Percentiles rank a stretch among this genome's conserved stretches.
Evolutionary conservation across 2,113 vertebrate species (phyloP).

Genomic region (Eonycteris spelaea): DNA sequence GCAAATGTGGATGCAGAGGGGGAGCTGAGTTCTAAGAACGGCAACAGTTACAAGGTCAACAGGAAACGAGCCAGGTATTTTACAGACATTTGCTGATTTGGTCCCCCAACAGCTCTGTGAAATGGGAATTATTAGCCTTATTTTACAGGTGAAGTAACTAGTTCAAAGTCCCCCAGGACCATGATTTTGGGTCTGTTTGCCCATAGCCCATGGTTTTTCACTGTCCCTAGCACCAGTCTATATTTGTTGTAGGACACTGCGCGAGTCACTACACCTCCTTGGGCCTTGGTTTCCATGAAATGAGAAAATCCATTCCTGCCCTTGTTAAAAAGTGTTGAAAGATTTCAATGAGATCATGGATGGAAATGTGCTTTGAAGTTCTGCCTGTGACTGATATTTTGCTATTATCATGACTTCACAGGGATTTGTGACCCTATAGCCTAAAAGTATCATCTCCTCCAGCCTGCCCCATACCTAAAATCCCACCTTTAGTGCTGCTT

Average conservation of each 20-base stretch:
- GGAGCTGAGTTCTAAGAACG: background rate
- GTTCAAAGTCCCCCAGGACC: background rate
- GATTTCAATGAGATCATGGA: background rate
- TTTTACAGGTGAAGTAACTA: background rate
- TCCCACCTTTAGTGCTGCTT: background rate
- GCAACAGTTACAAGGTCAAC: background rate
- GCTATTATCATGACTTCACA: background rate
- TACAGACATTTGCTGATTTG: background rate
- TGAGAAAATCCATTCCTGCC: background rate
- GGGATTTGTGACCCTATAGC: background rate
- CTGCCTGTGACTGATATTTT: background rate
- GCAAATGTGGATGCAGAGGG: background rate
- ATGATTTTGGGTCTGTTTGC: background rate
- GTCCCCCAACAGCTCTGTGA: background rate
- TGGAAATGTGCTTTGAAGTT: conserved; percentile 5
- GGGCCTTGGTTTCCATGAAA: background rate
- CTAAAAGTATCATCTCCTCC: background rate
- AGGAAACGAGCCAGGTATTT: background rate
- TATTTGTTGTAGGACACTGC: background rate
- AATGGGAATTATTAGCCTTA: background rate
- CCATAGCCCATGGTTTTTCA: background rate
- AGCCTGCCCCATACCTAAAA: background rate
- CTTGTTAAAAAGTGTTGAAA: background rate
- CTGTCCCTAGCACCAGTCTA: background rate
- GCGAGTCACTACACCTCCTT: background rate